Evolutionary conservation across 2,113 vertebrate species (phyloP), one percentile per base, ranked within the genome.

Genomic region (Phylloscopus whistleri): DNA sequence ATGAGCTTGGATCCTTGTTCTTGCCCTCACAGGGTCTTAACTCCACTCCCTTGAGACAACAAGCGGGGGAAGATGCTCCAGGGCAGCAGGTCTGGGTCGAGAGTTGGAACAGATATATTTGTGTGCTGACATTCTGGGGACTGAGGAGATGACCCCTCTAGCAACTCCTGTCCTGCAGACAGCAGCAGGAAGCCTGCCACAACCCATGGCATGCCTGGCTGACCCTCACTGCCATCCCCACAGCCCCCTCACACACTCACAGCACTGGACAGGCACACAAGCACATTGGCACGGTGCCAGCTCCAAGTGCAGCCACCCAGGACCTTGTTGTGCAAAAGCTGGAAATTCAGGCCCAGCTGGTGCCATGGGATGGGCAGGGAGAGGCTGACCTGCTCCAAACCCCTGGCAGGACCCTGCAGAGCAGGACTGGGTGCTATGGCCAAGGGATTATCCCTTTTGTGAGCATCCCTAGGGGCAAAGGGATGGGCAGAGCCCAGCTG

Each of bases 161-260:
- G 16, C 4, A 13, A 73, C 35, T 62, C 80, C 62, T 30, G 39
- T 74, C 60, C 64, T 75, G 59, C 63, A 75, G 44, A 22, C 3
- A 58, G 33, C 76, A 46, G 72, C 62, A 78, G 55, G 33, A 63
- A 27, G 20, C 51, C n/a, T 70, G 22, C 10, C n/a, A 44, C 48
- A 69, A 55, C 33, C 49, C 16, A 3, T 33, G 22, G 51, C 70
- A 27, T 46, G 13, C 20, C 80, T 3, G 30, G 37, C 37, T n/a
- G 22, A 33, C 46, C 9, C 31, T 31, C 44, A 13, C 4, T 0
- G 0, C 31, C 31, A 21, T 5, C 48, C 73, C 52, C 0, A 1
- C 11, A 20, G 44, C 15, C 11, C 86, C 6, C 0, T 0, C 41
- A 0, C 59, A 27, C 0, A 0, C 58, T 64, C 41, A 22, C 3